phyloP scores from a whole-genome alignment of 2,113 vertebrate genomes.

The Agelaius phoeniceus region DNA sequence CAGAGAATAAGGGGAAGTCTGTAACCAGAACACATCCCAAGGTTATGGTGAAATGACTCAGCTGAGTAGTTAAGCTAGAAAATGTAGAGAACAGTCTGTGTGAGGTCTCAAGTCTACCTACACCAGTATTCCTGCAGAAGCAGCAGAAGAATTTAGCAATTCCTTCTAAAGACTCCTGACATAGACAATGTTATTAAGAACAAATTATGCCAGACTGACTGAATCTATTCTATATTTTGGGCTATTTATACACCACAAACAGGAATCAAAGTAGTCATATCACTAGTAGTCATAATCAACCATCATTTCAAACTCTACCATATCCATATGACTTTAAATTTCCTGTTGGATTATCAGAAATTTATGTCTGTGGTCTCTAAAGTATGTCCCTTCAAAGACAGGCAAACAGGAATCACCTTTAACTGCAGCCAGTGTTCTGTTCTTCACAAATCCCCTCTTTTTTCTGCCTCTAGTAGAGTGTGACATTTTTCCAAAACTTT shows the following conservation, averaged over 20 bases:
- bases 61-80: not conserved
- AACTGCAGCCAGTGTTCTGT: not conserved
- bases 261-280: not conserved
- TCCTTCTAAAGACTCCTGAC: not conserved
- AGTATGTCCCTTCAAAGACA: not conserved
- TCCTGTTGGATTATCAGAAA: not conserved
- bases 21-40: not conserved
- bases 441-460: not conserved
- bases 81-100: not conserved
- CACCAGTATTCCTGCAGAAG: not conserved
- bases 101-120: not conserved
- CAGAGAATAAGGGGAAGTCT: not conserved
- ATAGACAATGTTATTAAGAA: not conserved
- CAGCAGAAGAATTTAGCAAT: not conserved
- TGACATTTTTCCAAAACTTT: no score
- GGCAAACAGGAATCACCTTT: not conserved
- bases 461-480: not conserved
- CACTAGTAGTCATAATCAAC: not conserved
- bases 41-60: not conserved
- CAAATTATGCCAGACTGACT: not conserved
- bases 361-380: not conserved
- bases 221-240: not conserved
- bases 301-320: not conserved
- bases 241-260: not conserved
- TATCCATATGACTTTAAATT: not conserved